Evolutionary conservation across 2,113 vertebrate species (phyloP), one percentile per base, ranked within the genome.

Genomic region (Phasianus colchicus): DNA sequence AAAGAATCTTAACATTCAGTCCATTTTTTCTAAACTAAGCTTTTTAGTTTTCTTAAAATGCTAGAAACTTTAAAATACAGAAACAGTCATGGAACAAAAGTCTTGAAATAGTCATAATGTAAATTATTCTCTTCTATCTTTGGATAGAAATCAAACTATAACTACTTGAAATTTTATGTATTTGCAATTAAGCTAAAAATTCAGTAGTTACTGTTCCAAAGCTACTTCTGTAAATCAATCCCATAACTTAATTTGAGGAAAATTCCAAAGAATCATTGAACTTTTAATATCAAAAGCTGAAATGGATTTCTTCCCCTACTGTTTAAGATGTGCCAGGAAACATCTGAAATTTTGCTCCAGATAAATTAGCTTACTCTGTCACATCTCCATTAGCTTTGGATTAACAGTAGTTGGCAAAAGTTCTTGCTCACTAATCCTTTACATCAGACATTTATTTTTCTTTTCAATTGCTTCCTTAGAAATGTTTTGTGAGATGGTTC

Each of bases 331-430:
- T 90, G 89, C 79, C 55, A 80, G 30, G 55, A 95, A 88, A 69
- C 40, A 80, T 57, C 71, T 92, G 72, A 85, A 86, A 4, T 76
- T 90, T 45, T n/a, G 48, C 48, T 64, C 47, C 20, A 66, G 52
- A 88, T 77, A 83, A 92, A 78, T 92, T 91, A 91, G 36, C 10
- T 88, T 85, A 25, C 54, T 83, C 75, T 83, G 25, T 61, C 79
- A 29, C n/a, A 61, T 57, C 40, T 83, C 72, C 40, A 76, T 57
- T 64, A 9, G 2, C 30, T 94, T 91, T 78, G 30, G 45, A 60
- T 52, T 81, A 61, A 74, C 20, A 82, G 18, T 13, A 63, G 63
- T 78, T 75, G 75, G 29, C 38, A 84, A 67, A 54, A 22, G 29
- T 34, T 32, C 48, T 70, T 66, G 50, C 58, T 82, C 24, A 4